Evolutionary conservation across 2,797 vertebrate species (phyloP).

Genomic region (Aulostomus chinensis): DNA sequence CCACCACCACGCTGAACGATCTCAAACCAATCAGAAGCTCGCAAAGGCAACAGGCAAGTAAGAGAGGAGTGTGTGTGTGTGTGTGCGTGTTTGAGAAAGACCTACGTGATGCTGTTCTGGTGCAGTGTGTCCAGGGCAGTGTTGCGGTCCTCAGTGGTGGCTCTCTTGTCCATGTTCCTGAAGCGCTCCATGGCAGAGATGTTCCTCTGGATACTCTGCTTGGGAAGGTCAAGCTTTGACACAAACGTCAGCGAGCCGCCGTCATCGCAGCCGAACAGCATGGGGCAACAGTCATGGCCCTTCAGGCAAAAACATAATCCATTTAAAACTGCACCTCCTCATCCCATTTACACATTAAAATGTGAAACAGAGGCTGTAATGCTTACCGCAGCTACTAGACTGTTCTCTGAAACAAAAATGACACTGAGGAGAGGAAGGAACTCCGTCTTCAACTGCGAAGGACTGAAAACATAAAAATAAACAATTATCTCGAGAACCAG

Average conservation of each 20-base stretch:
- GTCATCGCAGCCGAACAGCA: slow-evolving; percentile 97
- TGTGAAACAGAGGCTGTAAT: accelerated
- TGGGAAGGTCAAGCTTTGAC: slow-evolving; percentile 97
- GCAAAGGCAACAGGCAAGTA: too few species aligned
- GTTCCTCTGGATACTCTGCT: slow-evolving; percentile 97
- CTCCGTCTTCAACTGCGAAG: slow-evolving; percentile 95
- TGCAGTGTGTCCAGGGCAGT: slow-evolving; percentile 93
- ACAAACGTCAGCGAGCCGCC: slow-evolving; percentile 90
- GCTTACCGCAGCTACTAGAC: slow-evolving; percentile 96
- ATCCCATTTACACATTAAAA: background rate
- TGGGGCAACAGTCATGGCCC: slow-evolving; percentile 99
- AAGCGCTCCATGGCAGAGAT: slow-evolving; percentile 99
- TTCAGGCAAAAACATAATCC: slow-evolving; percentile 41
- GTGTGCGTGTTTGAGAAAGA: background rate
- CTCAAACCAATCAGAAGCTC: too few species aligned
- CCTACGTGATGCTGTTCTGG: slow-evolving; percentile 98
- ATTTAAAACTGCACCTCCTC: background rate
- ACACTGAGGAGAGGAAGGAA: slow-evolving; percentile 97
- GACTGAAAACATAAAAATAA: slow-evolving; percentile 79
- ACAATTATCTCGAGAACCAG: background rate
- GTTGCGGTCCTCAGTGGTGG: slow-evolving; percentile 96
- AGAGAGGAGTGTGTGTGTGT: too few species aligned
- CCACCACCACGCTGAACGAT: too few species aligned
- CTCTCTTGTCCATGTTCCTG: slow-evolving; percentile 98
- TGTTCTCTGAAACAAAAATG: slow-evolving; percentile 96